Evolutionary conservation across 2,113 vertebrate species (phyloP).

Genomic region (Paratilapia polleni): DNA sequence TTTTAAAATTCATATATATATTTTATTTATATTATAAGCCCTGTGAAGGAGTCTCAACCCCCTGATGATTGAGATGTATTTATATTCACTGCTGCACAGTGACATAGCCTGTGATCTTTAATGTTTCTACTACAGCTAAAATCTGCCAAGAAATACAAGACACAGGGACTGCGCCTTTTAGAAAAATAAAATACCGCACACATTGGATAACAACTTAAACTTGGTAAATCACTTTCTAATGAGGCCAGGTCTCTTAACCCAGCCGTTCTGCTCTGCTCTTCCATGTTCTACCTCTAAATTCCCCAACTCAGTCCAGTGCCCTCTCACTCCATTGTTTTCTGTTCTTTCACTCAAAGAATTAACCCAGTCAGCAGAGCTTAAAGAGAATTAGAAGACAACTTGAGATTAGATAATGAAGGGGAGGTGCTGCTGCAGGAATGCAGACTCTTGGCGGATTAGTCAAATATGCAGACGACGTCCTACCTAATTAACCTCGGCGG

Average conservation of each 20-base stretch:
- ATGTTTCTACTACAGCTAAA: not conserved
- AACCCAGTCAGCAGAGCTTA: slow-evolving; percentile 23
- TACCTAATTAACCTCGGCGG: slow-evolving; percentile 53
- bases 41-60: not conserved
- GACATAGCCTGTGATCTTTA: not conserved
- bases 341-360: not conserved
- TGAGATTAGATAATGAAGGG: slow-evolving; percentile 59
- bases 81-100: not conserved
- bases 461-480: slow-evolving; percentile 50
- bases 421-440: slow-evolving; percentile 56
- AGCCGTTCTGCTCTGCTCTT: not conserved
- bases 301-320: not conserved
- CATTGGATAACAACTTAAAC: not conserved
- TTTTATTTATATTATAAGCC: not conserved
- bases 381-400: slow-evolving; percentile 53
- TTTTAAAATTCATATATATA: not conserved
- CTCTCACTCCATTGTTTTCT: slow-evolving; percentile 30
- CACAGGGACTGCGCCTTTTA: not conserved
- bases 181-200: not conserved
- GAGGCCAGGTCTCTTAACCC: slow-evolving; percentile 29
- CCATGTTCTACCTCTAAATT: slow-evolving; percentile 10
- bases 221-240: slow-evolving; percentile 7
- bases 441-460: slow-evolving; percentile 49
- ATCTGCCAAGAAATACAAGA: not conserved
- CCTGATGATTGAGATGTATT: not conserved